Conservation (phyloP, 2,888 invertebrate species). For the Drosophila kokeensis region DNA sequence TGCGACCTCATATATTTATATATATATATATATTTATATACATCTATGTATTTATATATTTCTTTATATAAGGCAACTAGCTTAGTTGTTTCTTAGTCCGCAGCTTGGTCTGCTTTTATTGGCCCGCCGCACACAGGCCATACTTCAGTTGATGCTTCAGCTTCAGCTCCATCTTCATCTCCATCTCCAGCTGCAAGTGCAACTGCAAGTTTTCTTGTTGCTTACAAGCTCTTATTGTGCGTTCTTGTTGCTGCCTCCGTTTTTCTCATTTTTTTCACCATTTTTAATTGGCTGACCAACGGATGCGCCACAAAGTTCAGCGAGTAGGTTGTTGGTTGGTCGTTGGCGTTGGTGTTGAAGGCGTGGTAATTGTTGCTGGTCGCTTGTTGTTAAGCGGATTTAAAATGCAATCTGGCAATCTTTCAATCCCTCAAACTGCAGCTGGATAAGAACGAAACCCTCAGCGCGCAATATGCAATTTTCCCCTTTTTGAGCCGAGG, state of each 20-base stretch:
- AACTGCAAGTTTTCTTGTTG: constrained; percentile 11
- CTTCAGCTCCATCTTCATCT: not conserved
- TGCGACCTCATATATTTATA: constrained; percentile 13
- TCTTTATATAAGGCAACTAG: not conserved
- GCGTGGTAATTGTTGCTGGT: constrained; percentile 19
- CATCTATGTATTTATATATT: not conserved
- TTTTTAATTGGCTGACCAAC: constrained; percentile 64
- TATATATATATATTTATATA: not conserved
- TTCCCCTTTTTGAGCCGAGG: not conserved
- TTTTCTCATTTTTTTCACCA: not conserved
- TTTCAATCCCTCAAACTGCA: constrained; percentile 3
- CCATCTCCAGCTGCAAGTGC: not conserved
- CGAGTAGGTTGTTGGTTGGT: constrained; percentile 3
- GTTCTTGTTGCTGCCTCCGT: not conserved
- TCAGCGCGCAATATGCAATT: not conserved
- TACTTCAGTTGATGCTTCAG: constrained; percentile 6
- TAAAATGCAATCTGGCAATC: constrained; percentile 64
- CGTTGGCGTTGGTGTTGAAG: constrained; percentile 3
- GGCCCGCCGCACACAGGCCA: constrained; percentile 7
- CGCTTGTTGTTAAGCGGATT: constrained; percentile 56
- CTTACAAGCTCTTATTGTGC: constrained; percentile 20
- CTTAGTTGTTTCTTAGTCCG: constrained; percentile 11
- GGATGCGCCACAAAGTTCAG: constrained; percentile 18
- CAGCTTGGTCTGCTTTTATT: constrained; percentile 5
- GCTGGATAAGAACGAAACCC: constrained; percentile 4